Percentiles rank a stretch among this genome's conserved stretches.
Conservation (phyloP, 1,140 invertebrate species). For the Vollenhovia emeryi region DNA sequence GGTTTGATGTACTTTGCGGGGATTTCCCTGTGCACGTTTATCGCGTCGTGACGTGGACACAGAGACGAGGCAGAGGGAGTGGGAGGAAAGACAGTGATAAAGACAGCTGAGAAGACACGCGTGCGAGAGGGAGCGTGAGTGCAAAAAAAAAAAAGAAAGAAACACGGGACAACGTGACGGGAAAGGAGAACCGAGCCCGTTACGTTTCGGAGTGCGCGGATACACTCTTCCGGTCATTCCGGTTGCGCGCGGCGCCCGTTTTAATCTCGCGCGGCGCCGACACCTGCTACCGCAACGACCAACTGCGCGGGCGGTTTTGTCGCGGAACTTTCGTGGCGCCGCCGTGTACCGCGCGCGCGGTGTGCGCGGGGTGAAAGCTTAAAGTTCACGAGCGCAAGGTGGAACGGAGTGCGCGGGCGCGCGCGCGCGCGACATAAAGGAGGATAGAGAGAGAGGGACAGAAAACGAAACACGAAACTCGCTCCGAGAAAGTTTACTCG, state of each 20-base stretch:
- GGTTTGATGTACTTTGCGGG: constrained; percentile 60
- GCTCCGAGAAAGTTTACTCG: constrained; percentile 62
- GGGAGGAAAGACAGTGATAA: background rate
- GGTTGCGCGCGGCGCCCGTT: constrained; percentile 69
- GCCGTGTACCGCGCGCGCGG: constrained; percentile 53
- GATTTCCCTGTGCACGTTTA: constrained; percentile 1
- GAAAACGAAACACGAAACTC: constrained; percentile 46
- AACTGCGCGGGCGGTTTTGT: constrained; percentile 65
- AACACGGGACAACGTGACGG: constrained; percentile 43
- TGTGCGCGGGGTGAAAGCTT: constrained; percentile 63
- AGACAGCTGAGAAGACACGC: constrained; percentile 7
- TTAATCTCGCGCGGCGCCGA: constrained; percentile 60
- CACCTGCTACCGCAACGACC: constrained; percentile 60
- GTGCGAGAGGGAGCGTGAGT: background rate
- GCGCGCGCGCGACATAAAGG: constrained; percentile 35
- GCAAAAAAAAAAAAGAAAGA: constrained; percentile 7
- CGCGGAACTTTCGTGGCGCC: constrained; percentile 63
- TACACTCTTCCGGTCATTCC: constrained; percentile 71
- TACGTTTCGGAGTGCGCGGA: background rate
- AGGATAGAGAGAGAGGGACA: constrained; percentile 24
- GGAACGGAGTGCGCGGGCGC: constrained; percentile 49
- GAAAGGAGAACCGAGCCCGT: background rate
- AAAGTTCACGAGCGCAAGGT: constrained; percentile 62
- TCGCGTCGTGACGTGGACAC: constrained; percentile 11
- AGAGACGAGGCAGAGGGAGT: background rate